These are phyloP conservation scores for Diplosoma virens DNA, from an alignment of 23 tunicate species.

Conservation along the genomic window DNA sequence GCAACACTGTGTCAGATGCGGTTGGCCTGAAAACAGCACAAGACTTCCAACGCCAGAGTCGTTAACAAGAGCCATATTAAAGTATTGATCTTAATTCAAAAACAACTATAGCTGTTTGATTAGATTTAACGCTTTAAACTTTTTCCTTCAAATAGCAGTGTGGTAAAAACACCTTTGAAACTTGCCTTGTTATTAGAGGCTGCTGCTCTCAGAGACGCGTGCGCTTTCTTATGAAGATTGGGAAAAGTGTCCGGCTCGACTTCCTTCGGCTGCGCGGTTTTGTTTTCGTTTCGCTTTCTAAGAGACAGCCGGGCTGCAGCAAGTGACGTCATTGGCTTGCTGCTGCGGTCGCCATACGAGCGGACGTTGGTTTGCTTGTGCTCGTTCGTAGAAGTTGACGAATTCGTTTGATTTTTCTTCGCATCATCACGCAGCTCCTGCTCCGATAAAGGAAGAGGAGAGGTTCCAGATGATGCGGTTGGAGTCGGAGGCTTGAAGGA, in stretches of 20 bases:
- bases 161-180: too few species aligned
- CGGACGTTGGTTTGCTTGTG: neutral
- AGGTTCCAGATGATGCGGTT: conserved; percentile 9
- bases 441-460: neutral
- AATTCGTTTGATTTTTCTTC: neutral
- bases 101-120: too few species aligned
- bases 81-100: too few species aligned
- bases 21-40: too few species aligned
- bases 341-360: conserved; percentile 24
- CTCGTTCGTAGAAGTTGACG: neutral
- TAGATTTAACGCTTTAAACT: too few species aligned
- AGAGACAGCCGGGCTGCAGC: conserved; percentile 52
- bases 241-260: conserved; percentile 24
- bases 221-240: conserved; percentile 36
- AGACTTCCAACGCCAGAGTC: too few species aligned
- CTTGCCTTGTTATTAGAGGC: conserved; percentile 39
- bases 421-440: neutral
- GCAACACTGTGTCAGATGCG: too few species aligned
- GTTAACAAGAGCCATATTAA: too few species aligned
- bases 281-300: conserved; percentile 30
- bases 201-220: conserved; percentile 24
- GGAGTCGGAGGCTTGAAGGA: conserved; percentile 76
- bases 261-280: conserved; percentile 4
- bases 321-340: conserved; percentile 38
- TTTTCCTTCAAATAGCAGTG: too few species aligned